Base-by-base conservation (phyloP, 1,140 invertebrate genomes). In the Drosophila hydei region DNA sequence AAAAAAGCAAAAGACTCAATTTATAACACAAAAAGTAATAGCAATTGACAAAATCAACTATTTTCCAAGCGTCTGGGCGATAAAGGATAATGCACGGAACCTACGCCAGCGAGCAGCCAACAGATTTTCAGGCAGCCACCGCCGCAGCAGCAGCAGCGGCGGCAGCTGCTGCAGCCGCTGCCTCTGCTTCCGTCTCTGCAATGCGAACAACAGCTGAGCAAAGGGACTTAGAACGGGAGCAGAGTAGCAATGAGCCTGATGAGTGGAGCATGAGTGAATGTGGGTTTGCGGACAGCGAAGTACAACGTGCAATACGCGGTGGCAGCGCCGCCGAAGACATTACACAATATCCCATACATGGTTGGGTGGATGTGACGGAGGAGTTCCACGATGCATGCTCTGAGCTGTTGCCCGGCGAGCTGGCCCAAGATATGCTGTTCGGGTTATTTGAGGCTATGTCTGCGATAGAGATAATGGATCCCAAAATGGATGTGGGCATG, bases 401-500 rank as follows among this genome's bases (percentile, higher is more conserved):
- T 2, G 97, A 96, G 88, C 91, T 99, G 38, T 93, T 96, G 77
- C 92, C 98, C 40, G 97, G 97, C 14, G 97, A 99, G 92, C 92
- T 99, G 9, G 92, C 98, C 11, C 97, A 98, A 89, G 97, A 98
- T 94, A 95, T 96, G 54, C 91, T 96, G 16, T 98, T 99, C 94
- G 97, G 97, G 0, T 92, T 99, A 16, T 99, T 99, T 93, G 98
- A 99, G 92, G 98, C 98, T 0, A 99, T 99, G 98, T 99, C 98
- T 8, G 98, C 98, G 0, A 99, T 99, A 90, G 98, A 99, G 92
- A 99, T 99, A 97, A 99, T 99, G 98, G 98, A 99, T 92, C 98
- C 98, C 1, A 99, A 99, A 94, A 99, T 99, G 98, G 98, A 99
- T 94, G 98, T 98, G 42, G 98, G 98, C 19, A 99, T 99, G 98